phyloP scores from a whole-genome alignment of 2,113 vertebrate genomes.

The Sardina pilchardus region DNA sequence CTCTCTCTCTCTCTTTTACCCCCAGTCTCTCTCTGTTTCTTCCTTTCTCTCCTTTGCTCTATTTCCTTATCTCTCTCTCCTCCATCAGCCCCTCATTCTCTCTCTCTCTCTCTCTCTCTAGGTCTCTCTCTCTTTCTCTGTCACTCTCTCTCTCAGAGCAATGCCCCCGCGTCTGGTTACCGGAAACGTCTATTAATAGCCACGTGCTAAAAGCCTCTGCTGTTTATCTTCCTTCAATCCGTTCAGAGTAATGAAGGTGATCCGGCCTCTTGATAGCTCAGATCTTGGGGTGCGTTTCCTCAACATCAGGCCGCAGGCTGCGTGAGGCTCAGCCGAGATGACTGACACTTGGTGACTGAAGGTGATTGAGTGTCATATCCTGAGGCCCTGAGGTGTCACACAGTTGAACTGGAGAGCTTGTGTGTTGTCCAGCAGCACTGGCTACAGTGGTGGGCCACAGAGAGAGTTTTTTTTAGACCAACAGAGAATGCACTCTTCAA shows the following conservation, averaged over 20 bases:
- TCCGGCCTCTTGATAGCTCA: not conserved
- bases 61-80: not conserved
- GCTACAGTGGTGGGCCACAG: not conserved
- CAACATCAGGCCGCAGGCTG: not conserved
- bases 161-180: constrained; percentile 53
- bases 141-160: not conserved
- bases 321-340: not conserved
- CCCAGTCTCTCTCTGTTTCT: not conserved
- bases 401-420: not conserved
- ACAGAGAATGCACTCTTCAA: too few species aligned
- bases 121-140: not conserved
- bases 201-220: constrained; percentile 33
- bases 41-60: not conserved
- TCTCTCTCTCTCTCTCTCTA: not conserved
- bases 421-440: not conserved
- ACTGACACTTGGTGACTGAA: not conserved
- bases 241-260: not conserved
- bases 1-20: not conserved
- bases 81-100: not conserved
- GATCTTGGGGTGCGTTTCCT: not conserved
- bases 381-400: not conserved
- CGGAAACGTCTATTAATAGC: constrained; percentile 71
- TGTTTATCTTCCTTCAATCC: constrained; percentile 59
- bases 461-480: not conserved
- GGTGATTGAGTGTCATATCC: not conserved